Percentiles rank a stretch among this genome's conserved stretches.
phyloP scores from a whole-genome alignment of 2,888 invertebrate genomes.

The Meliscaeva auricollis region DNA sequence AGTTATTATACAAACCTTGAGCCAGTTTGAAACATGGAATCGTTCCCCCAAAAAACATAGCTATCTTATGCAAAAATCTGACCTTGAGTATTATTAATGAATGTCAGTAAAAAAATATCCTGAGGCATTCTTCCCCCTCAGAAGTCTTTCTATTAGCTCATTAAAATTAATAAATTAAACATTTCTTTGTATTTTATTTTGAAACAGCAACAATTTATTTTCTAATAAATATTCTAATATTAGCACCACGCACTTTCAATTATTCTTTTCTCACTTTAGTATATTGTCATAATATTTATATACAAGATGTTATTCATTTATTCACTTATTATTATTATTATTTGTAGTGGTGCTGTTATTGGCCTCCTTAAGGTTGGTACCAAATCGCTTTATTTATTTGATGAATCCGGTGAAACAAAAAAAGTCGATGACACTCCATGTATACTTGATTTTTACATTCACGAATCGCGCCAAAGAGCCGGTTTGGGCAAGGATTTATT shows the following conservation, averaged over 20 bases:
- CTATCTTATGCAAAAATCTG: too few species aligned
- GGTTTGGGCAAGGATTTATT: slow-evolving; percentile 94
- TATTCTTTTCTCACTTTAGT: not conserved
- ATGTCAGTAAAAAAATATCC: not conserved
- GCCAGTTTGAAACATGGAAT: too few species aligned
- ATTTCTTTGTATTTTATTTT: not conserved
- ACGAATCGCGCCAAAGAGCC: slow-evolving; percentile 92
- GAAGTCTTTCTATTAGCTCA: not conserved
- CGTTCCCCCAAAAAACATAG: too few species aligned
- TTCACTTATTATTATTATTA: slow-evolving; percentile 50
- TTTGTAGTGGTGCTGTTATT: slow-evolving; percentile 89
- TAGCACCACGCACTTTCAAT: not conserved
- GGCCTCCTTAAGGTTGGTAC: slow-evolving; percentile 95
- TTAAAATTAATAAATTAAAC: slow-evolving; percentile 3
- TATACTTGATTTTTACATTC: slow-evolving; percentile 96
- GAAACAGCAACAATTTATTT: not conserved
- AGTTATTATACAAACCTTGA: too few species aligned
- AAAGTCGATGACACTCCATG: slow-evolving; percentile 93
- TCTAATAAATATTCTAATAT: not conserved
- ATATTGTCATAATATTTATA: not conserved
- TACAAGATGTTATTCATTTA: not conserved
- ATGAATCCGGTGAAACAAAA: slow-evolving; percentile 88
- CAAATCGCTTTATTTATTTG: slow-evolving; percentile 95
- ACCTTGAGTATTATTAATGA: too few species aligned
- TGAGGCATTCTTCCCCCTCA: not conserved